These are phyloP conservation scores for Gonioctena quinquepunctata DNA, from an alignment of 1,140 invertebrate species.

Conservation along the genomic window DNA sequence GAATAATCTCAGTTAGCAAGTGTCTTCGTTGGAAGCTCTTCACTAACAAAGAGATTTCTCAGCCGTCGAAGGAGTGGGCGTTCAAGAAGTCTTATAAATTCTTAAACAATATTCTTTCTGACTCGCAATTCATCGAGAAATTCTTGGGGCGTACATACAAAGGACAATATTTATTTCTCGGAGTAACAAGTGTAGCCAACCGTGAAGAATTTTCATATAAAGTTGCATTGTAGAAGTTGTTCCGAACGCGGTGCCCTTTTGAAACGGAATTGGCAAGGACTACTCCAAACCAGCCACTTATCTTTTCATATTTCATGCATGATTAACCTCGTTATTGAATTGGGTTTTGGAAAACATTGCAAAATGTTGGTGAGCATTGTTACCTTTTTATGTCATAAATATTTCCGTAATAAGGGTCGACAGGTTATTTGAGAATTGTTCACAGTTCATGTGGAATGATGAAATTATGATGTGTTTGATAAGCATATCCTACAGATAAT, in stretches of 20 bases:
- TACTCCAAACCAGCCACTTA: conserved; percentile 32
- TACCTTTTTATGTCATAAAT: background rate
- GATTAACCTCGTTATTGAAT: conserved; percentile 40
- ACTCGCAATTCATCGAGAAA: conserved; percentile 33
- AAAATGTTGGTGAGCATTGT: conserved; percentile 20
- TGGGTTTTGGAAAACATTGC: conserved; percentile 33
- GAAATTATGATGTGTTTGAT: background rate
- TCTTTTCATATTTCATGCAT: conserved; percentile 45
- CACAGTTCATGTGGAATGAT: background rate
- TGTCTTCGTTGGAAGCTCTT: background rate
- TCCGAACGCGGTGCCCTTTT: conserved; percentile 41
- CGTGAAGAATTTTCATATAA: conserved; percentile 49
- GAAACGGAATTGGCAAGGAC: conserved; percentile 39
- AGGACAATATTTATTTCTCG: conserved; percentile 49
- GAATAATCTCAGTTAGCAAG: background rate
- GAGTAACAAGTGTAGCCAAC: conserved; percentile 46
- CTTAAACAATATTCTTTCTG: conserved; percentile 35
- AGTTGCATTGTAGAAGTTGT: conserved; percentile 45
- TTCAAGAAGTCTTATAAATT: conserved; percentile 32
- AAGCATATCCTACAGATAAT: too few species aligned
- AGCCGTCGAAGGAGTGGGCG: background rate
- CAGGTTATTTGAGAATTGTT: background rate
- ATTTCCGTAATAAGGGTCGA: background rate
- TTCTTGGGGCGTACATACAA: conserved; percentile 38
- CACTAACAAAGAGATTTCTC: background rate